These are phyloP conservation scores for Benthosema pterotum DNA, from an alignment of 2,797 vertebrate genomes.

Conservation along the genomic window DNA sequence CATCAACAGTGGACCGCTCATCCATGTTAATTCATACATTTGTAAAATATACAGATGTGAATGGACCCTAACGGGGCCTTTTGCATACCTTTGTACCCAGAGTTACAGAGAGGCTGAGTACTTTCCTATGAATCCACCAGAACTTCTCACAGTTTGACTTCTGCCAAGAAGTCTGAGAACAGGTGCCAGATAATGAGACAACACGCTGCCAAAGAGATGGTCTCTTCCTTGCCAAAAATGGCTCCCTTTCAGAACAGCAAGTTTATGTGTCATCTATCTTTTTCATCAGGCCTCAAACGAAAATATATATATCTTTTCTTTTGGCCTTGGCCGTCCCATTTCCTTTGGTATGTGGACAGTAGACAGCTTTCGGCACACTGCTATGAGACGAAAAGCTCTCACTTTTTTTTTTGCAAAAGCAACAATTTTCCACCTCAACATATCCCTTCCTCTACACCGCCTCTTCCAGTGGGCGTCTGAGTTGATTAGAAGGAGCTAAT, in stretches of 20 bases:
- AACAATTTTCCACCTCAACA: background rate
- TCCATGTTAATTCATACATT: too few relatives aligned
- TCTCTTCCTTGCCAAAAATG: background rate
- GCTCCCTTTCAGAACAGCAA: background rate
- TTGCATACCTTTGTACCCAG: too few relatives aligned
- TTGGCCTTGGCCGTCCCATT: background rate
- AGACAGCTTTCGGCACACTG: too few relatives aligned
- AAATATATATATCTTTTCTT: background rate
- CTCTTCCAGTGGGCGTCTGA: conserved; percentile 16
- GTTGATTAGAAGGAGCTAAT: conserved; percentile 68
- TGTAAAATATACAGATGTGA: background rate
- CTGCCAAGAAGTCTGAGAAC: background rate
- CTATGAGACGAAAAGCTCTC: too few relatives aligned
- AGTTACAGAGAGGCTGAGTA: conserved; percentile 6
- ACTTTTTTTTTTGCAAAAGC: background rate
- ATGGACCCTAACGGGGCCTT: too few relatives aligned
- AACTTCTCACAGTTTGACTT: conserved; percentile 34
- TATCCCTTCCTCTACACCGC: background rate
- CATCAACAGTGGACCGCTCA: background rate
- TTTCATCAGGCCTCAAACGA: background rate
- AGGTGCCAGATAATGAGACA: conserved; percentile 12
- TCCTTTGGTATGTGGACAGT: background rate
- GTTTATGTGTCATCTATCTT: background rate
- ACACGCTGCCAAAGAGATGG: conserved; percentile 1
- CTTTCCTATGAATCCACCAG: conserved; percentile 27